These are phyloP conservation scores for Catharus bicknelli DNA, from an alignment of 2,113 vertebrate genomes.

Conservation along the genomic window DNA sequence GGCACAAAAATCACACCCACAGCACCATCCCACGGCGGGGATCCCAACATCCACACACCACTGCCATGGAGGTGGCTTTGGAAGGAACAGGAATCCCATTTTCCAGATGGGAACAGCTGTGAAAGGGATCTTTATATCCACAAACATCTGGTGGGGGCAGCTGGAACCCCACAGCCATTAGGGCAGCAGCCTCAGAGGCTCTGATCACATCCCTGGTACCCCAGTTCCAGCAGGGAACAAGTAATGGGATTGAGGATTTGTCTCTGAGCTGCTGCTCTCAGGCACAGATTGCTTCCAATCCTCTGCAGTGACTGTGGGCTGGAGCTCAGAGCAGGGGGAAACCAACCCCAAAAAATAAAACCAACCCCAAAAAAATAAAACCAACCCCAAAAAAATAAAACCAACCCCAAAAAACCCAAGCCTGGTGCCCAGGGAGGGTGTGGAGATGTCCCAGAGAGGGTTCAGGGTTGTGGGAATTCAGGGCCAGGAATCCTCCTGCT, in stretches of 20 bases:
- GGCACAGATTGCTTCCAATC: not conserved
- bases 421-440: too few species aligned
- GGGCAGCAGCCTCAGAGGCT: not conserved
- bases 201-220: accelerated
- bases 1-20: not conserved
- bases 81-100: not conserved
- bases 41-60: accelerated
- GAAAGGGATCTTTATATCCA: not conserved
- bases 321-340: too few species aligned
- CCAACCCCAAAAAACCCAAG: too few species aligned
- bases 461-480: too few species aligned
- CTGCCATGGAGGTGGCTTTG: too few species aligned
- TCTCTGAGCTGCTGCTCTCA: not conserved
- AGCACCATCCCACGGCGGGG: accelerated
- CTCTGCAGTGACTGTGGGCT: not conserved
- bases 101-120: not conserved
- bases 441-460: too few species aligned
- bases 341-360: too few species aligned
- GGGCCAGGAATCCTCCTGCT: too few species aligned
- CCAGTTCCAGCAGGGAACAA: not conserved
- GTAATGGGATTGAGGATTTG: not conserved
- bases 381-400: too few species aligned
- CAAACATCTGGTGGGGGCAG: not conserved
- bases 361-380: too few species aligned
- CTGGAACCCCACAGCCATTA: accelerated